Evolutionary conservation across 2,797 vertebrate species (phyloP).

Genomic region (Echeneis naucrates): DNA sequence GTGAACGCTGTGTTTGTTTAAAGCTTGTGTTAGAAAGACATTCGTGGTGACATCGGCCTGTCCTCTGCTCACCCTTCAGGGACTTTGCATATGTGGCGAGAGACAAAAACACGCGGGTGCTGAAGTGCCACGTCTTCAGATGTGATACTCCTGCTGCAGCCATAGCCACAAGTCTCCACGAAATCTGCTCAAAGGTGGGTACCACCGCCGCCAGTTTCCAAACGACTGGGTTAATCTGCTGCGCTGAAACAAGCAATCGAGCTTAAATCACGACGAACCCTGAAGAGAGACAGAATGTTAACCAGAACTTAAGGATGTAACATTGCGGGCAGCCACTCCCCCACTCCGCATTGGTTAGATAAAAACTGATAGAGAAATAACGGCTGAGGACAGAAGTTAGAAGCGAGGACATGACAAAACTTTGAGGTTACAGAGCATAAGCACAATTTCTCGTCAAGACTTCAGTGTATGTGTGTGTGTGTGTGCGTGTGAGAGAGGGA

Average conservation of each 20-base stretch:
- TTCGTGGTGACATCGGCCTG: neutral
- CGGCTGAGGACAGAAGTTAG: slow-evolving; percentile 9
- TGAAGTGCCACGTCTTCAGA: slow-evolving; percentile 99
- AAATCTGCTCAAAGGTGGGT: slow-evolving; percentile 93
- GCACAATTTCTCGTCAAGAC: slow-evolving; percentile 16
- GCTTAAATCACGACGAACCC: slow-evolving; percentile 32
- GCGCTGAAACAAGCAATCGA: slow-evolving; percentile 31
- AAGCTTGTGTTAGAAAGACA: neutral
- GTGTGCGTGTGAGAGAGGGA: slow-evolving; percentile 6
- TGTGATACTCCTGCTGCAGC: slow-evolving; percentile 98
- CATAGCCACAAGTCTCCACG: slow-evolving; percentile 96
- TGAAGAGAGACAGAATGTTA: slow-evolving; percentile 8
- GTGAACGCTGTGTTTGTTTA: neutral
- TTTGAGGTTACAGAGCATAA: slow-evolving; percentile 24
- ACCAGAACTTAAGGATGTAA: slow-evolving; percentile 1
- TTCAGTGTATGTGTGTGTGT: slow-evolving; percentile 16
- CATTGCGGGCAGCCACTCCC: neutral
- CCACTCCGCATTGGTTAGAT: no score
- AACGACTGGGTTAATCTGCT: slow-evolving; percentile 29
- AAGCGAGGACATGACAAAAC: slow-evolving; percentile 18
- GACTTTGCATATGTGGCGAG: slow-evolving; percentile 98
- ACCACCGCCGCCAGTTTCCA: neutral
- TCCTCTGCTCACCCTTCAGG: slow-evolving; percentile 77
- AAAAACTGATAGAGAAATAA: slow-evolving; percentile 8
- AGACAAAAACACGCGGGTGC: slow-evolving; percentile 96